Evolutionary conservation across 1,140 invertebrate species (phyloP).

Genomic region (Hestina assimilis): DNA sequence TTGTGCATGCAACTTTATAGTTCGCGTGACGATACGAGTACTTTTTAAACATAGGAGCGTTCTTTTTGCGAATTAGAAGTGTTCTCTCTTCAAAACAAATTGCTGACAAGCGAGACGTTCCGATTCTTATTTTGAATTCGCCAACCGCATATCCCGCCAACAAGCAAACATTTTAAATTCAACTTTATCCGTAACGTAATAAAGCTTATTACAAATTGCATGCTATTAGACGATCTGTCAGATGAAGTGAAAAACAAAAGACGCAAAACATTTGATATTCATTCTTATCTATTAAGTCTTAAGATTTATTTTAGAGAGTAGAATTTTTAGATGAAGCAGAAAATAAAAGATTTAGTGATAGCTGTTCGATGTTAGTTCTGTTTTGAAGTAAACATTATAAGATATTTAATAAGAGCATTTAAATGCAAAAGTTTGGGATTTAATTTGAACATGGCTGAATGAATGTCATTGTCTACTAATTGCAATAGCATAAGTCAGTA

Average conservation of each 20-base stretch:
- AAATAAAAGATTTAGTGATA: neutral
- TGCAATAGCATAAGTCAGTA: too few species aligned
- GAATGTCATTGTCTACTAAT: too few species aligned
- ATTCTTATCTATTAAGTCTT: too few species aligned
- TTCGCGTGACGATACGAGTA: constrained; percentile 62
- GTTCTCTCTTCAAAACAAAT: constrained; percentile 76
- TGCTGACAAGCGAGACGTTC: constrained; percentile 73
- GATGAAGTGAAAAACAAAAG: constrained; percentile 2
- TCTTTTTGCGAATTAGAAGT: constrained; percentile 76
- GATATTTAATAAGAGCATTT: neutral
- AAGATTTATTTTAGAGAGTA: too few species aligned
- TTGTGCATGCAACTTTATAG: constrained; percentile 34
- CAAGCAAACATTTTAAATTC: neutral
- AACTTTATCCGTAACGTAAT: neutral
- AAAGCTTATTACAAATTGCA: neutral
- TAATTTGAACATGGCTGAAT: too few species aligned
- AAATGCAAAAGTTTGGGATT: too few species aligned
- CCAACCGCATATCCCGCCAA: constrained; percentile 37
- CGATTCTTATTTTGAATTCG: constrained; percentile 66
- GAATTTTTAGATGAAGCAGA: too few species aligned
- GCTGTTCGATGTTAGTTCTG: neutral
- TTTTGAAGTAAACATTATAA: constrained; percentile 2
- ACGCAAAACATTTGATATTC: too few species aligned
- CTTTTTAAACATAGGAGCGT: constrained; percentile 72
- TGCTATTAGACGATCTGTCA: neutral